Evolutionary conservation across 2,888 invertebrate genomes (phyloP), one percentile per base, ranked within the genome.

Genomic region (Drosophila limbata): DNA sequence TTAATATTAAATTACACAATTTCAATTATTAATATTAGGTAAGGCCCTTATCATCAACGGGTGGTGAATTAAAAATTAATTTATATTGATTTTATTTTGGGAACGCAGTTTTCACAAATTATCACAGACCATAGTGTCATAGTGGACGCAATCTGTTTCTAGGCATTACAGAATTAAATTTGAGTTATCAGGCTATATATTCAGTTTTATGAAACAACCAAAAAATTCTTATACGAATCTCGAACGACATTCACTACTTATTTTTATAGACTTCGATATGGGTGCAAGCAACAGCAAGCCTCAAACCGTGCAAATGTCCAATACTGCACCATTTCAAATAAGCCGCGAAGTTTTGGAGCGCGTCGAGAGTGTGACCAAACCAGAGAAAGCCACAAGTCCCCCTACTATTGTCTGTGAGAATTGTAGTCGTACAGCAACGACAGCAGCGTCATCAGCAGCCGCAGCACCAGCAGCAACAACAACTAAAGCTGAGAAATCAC

Each of bases 231-330:
- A 57, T 64, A 69, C 61, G 40, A 53, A 51, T 65, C 50, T 42
- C 59, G 45, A 53, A 59, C 60, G 50, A 62, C 47, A 61, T 68
- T 68, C 48, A 25, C 47, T 42, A 39, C 45, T 44, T 55, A 51
- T 61, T 44, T 39, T 15, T 53, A 55, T 48, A 64, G 50, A 31
- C 56, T 60, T 52, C 42, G 57, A 56, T 39, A 88, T 84, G 84
- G 84, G 84, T 35, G 84, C 88, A n/a, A 69, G 15, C 28, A 83
- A 79, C 52, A 85, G 73, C 55, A 80, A 83, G 51, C 79, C 88
- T 25, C 74, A 88, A 19, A 85, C 83, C 5, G 79, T 83, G 40
- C 69, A 85, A 70, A 81, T 84, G 42, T 25, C 59, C 21, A 84
- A 85, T 56, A 66, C 66, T 10, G 40, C 56, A 13, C 62, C 77